These are phyloP conservation scores for Marcusenius ussheri DNA, from an alignment of 2,113 vertebrate genomes.

Conservation along the genomic window DNA sequence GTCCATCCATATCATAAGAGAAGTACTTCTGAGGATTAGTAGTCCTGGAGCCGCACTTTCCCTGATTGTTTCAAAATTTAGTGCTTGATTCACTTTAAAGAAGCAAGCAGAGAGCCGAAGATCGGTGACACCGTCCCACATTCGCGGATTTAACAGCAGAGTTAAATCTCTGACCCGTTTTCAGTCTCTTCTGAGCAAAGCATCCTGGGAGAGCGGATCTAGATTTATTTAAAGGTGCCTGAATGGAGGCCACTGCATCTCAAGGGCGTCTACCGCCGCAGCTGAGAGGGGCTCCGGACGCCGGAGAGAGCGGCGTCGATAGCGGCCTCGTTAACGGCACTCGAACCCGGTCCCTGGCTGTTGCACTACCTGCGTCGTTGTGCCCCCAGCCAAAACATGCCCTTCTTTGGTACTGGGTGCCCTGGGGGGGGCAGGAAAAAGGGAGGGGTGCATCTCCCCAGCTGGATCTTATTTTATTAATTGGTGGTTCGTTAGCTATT, in stretches of 20 bases:
- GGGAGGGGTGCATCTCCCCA: constrained; percentile 32
- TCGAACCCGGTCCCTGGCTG: not conserved
- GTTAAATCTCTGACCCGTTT: constrained; percentile 6
- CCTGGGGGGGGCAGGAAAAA: not conserved
- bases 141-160: not conserved
- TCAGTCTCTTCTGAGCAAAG: not conserved
- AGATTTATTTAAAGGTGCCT: constrained; percentile 9
- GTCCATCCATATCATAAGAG: not conserved
- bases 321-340: not conserved
- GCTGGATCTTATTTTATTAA: constrained; percentile 53
- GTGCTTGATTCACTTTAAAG: not conserved
- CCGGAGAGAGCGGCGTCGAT: not conserved
- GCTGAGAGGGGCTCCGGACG: not conserved
- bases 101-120: not conserved
- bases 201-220: not conserved
- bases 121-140: not conserved
- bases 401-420: not conserved
- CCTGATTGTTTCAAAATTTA: not conserved
- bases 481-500: constrained; percentile 58
- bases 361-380: not conserved
- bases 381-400: not conserved
- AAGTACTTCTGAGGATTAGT: not conserved
- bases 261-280: not conserved
- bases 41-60: not conserved
- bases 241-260: constrained; percentile 3